Evolutionary conservation across 2,113 vertebrate genomes (phyloP).

Genomic region (Lamprotornis superbus): DNA sequence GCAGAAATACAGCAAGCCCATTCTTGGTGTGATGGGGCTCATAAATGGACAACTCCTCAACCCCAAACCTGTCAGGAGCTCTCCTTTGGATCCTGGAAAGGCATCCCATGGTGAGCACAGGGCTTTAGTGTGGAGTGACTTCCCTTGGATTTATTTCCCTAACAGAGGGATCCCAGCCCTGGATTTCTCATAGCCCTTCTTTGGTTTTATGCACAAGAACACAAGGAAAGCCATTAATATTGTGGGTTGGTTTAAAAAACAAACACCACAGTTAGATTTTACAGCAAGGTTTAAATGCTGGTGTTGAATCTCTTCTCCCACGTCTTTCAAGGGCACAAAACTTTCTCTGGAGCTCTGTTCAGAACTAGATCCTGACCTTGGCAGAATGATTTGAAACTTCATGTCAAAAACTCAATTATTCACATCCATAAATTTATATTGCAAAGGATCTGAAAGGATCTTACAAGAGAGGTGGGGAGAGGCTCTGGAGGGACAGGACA

Average conservation of each 20-base stretch:
- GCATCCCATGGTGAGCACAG: not conserved
- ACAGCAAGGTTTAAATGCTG: too few species aligned
- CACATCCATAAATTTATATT: fast-evolving
- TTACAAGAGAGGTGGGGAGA: not conserved
- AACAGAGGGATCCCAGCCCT: not conserved
- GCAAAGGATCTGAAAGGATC: not conserved
- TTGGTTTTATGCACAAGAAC: not conserved
- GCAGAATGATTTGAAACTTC: not conserved
- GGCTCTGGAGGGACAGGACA: not conserved
- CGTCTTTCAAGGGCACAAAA: not conserved
- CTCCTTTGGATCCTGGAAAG: not conserved
- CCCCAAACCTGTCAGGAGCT: not conserved
- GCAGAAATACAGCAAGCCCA: not conserved
- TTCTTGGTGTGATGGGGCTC: conserved; percentile 1
- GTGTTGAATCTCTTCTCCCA: fast-evolving
- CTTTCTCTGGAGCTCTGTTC: not conserved
- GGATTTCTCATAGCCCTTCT: not conserved
- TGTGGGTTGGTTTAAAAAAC: not conserved
- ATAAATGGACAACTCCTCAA: not conserved
- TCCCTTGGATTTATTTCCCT: not conserved
- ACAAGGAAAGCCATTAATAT: not conserved
- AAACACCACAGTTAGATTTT: not conserved
- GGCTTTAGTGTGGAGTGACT: not conserved
- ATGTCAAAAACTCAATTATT: not conserved
- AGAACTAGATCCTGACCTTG: not conserved